Conservation (phyloP, 2,113 vertebrate species). For the Donacobius atricapilla region DNA sequence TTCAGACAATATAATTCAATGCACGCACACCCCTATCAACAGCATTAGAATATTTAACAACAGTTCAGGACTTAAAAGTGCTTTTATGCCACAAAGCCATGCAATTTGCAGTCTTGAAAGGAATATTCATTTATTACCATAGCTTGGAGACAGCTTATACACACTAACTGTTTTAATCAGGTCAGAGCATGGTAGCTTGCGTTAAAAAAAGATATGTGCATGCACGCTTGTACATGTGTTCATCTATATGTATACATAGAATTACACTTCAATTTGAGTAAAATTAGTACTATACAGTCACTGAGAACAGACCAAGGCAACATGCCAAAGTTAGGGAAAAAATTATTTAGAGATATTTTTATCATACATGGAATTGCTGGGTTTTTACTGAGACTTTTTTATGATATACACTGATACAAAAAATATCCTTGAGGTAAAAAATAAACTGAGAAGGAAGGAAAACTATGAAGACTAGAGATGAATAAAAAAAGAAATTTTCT, state of each 20-base stretch:
- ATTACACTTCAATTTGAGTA: neutral
- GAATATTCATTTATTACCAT: neutral
- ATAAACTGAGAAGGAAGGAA: constrained; percentile 29
- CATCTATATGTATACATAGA: neutral
- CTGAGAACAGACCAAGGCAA: neutral
- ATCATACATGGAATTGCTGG: neutral
- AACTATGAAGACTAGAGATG: constrained; percentile 44
- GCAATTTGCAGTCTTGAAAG: neutral
- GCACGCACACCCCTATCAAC: neutral
- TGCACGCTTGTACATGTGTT: accelerated
- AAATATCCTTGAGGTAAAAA: constrained; percentile 5
- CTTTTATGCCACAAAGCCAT: neutral
- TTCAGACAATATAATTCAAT: neutral
- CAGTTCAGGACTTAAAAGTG: neutral
- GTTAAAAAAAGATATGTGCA: neutral
- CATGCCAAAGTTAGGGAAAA: neutral
- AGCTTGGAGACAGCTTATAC: neutral
- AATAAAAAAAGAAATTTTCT: constrained; percentile 54
- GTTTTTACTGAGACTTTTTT: constrained; percentile 35
- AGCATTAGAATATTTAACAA: neutral
- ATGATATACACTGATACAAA: neutral
- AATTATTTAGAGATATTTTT: neutral
- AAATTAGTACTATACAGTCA: neutral
- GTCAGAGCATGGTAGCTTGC: neutral
- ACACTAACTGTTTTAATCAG: neutral